A percentile compares a stretch with the other conserved stretches of the same genome.
phyloP scores from a whole-genome alignment of 2,797 vertebrate species.

The Chelmon rostratus region DNA sequence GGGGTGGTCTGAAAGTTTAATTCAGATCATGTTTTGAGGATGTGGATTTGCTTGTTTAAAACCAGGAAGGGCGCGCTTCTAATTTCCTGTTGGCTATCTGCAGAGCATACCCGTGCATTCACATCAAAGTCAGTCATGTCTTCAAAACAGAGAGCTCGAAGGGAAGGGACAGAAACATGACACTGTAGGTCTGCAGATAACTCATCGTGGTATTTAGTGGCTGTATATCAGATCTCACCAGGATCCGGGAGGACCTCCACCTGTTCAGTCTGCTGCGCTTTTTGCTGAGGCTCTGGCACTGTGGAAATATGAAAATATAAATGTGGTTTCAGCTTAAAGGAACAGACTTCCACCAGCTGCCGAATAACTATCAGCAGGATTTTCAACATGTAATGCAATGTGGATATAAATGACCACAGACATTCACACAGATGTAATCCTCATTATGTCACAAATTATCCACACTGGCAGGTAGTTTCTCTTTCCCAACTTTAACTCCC shows the following conservation, averaged over 20 bases:
- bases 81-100: conserved; percentile 20
- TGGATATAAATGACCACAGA: conserved; percentile 7
- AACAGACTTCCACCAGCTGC: neutral
- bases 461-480: neutral
- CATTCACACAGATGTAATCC: neutral
- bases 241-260: conserved; percentile 64
- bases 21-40: conserved; percentile 26
- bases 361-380: neutral
- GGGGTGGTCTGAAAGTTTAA: conserved; percentile 13
- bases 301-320: conserved; percentile 38
- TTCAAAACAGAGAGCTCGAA: neutral
- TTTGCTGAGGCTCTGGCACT: conserved; percentile 68
- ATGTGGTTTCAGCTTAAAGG: neutral
- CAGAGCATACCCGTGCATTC: neutral
- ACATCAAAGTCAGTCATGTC: conserved; percentile 13
- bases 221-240: conserved; percentile 68
- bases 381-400: neutral
- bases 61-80: conserved; percentile 14
- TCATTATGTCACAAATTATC: conserved; percentile 3
- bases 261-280: conserved; percentile 63
- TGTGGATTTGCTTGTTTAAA: conserved; percentile 29
- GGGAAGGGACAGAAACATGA: neutral
- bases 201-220: neutral
- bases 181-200: neutral
- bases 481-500: neutral